A percentile compares a stretch with the other conserved stretches of the same genome.
These are phyloP conservation scores for Rhodinocichla rosea DNA, from an alignment of 2,113 vertebrate genomes.

Conservation along the genomic window DNA sequence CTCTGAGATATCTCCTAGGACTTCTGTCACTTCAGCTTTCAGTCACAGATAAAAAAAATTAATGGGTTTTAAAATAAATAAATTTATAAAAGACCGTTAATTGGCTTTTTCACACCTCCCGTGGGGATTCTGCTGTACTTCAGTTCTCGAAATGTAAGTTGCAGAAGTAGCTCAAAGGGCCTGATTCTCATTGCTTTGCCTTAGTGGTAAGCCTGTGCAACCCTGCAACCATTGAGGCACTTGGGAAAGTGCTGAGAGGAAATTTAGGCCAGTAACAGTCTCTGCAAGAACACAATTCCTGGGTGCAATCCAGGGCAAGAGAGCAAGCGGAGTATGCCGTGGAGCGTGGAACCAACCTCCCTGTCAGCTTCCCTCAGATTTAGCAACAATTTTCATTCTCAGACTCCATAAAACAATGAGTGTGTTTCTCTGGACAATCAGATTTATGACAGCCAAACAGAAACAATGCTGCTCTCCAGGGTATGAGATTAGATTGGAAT, in stretches of 20 bases:
- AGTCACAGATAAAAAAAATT: neutral
- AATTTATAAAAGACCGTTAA: neutral
- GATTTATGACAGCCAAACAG: conserved; percentile 46
- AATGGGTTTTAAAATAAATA: conserved; percentile 1
- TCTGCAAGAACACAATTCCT: neutral
- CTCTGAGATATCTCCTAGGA: neutral
- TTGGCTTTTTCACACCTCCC: neutral
- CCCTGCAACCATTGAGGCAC: neutral
- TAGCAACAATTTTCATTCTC: conserved; percentile 44
- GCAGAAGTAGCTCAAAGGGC: neutral
- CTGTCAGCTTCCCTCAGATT: conserved; percentile 21
- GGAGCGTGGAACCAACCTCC: neutral
- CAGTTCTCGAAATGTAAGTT: conserved; percentile 1
- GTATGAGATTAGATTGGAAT: conserved; percentile 33
- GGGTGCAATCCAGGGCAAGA: conserved; percentile 1
- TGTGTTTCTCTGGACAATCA: conserved; percentile 23
- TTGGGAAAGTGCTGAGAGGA: neutral
- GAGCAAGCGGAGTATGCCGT: neutral
- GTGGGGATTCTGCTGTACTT: neutral
- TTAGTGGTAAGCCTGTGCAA: neutral
- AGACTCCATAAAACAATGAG: conserved; percentile 22
- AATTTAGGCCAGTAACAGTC: neutral
- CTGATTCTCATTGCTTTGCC: neutral
- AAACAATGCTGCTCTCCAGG: conserved; percentile 38
- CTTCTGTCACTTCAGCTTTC: neutral